Evolutionary conservation across 2,113 vertebrate genomes (phyloP), one percentile per base, ranked within the genome.

Genomic region (Phrynocephalus versicolor): DNA sequence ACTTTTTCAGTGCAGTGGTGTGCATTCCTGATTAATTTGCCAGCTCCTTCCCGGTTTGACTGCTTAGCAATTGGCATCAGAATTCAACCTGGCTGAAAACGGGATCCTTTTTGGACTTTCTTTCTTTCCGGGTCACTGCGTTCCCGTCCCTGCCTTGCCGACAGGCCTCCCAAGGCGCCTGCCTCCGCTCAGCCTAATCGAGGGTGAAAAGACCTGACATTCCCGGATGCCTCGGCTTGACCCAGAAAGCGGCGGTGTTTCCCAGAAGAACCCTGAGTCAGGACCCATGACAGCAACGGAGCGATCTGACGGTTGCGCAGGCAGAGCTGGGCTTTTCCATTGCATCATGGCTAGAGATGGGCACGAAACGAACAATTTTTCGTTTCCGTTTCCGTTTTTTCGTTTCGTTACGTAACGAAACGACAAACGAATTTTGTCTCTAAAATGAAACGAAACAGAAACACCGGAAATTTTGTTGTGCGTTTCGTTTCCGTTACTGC

Each of bases 181-280:
- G 79, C 79, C 78, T 80, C 78, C 51, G 81, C 69, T 83, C 55
- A 0, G 70, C 81, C 57, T 74, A 83, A 83, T 83, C 35, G 30
- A 74, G 81, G 71, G 57, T 73, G 57, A 83, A 83, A 74, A 27
- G 41, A 41, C 81, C 73, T 33, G 70, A 39, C 41, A 15, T 62
- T 73, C 81, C 30, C 37, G 25, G 81, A 62, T 83, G 57, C 45
- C 9, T 14, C 25, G 9, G 37, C 57, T 10, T 41, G 57, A 16
- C 45, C 70, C n/a, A 27, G 70, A 83, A 83, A 69, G 30, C 79
- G 1, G n/a, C 1, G 9, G 27, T 18, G 30, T 71, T 83, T 41
- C 81, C 57, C 55, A 73, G 15, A 41, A n/a, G n/a, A 73, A 35
- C 19, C 23, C 16, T 73, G 37, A 73, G 15, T 55, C 55, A 41